A percentile compares a stretch with the other conserved stretches of the same genome.
Evolutionary conservation across 2,888 invertebrate genomes (phyloP).

Genomic region (Julus scanicus): DNA sequence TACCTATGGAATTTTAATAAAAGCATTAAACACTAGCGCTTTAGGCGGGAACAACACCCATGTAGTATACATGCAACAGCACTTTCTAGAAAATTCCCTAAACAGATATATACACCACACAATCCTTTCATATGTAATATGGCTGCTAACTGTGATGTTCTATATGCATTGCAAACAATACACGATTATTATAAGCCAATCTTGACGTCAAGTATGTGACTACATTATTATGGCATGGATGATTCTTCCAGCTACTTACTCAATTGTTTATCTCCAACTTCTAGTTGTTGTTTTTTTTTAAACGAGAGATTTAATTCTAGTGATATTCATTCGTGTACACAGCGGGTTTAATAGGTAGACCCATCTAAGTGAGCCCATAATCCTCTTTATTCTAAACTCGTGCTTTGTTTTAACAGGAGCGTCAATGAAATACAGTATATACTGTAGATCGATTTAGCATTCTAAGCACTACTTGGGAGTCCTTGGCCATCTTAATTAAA

Average conservation of each 20-base stretch:
- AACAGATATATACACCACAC: background rate
- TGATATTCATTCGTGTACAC: background rate
- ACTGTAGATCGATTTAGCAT: too few species aligned
- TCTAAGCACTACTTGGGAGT: too few species aligned
- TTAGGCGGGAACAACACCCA: too few species aligned
- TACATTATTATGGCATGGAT: background rate
- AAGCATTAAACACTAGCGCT: too few species aligned
- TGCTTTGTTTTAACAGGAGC: too few species aligned
- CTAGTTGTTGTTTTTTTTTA: background rate
- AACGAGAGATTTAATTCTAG: background rate
- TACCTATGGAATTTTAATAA: too few species aligned
- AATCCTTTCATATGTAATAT: constrained; percentile 23
- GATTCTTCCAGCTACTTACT: background rate
- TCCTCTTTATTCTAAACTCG: too few species aligned
- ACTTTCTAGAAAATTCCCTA: background rate
- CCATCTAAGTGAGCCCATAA: background rate
- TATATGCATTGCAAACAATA: background rate
- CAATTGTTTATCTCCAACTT: background rate
- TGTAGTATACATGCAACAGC: too few species aligned
- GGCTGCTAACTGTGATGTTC: background rate
- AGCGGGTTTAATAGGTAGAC: constrained; percentile 1
- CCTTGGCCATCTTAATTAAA: too few species aligned
- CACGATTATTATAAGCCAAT: background rate
- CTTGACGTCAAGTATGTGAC: background rate
- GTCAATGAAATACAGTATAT: too few species aligned